These are phyloP conservation scores for Limnephilus rhombicus DNA, from an alignment of 2,888 invertebrate species.

Conservation along the genomic window DNA sequence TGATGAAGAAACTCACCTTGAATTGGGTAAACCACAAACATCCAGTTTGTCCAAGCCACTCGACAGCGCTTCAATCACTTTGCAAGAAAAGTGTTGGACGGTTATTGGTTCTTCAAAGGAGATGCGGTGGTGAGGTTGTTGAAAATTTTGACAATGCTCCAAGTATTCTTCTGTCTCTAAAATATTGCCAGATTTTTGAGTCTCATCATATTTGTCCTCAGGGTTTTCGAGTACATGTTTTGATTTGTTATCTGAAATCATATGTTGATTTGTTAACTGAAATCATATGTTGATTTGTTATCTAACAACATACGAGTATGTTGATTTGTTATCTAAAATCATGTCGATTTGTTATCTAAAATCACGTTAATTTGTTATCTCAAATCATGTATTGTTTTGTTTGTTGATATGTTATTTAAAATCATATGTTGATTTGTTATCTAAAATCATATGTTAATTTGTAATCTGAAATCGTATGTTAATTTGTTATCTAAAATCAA, in stretches of 20 bases:
- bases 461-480: too few species aligned
- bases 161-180: not conserved
- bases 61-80: not conserved
- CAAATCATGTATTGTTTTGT: too few species aligned
- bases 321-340: too few species aligned
- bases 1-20: conserved; percentile 9
- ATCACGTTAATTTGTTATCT: too few species aligned
- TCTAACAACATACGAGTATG: too few species aligned
- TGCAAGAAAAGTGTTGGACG: not conserved
- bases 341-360: too few species aligned
- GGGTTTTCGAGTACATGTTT: not conserved
- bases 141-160: not conserved
- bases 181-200: not conserved
- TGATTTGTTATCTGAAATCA: not conserved
- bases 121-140: not conserved
- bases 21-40: not conserved
- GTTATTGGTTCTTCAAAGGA: not conserved
- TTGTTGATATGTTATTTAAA: too few species aligned
- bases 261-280: too few species aligned
- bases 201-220: not conserved
- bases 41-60: not conserved
- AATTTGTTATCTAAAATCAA: too few species aligned
- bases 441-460: too few species aligned
- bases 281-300: too few species aligned
- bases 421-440: too few species aligned